A percentile compares a stretch with the other conserved stretches of the same genome.
phyloP scores from a whole-genome alignment of 2,113 vertebrate genomes.

The Thalassarche chlororhynchos region DNA sequence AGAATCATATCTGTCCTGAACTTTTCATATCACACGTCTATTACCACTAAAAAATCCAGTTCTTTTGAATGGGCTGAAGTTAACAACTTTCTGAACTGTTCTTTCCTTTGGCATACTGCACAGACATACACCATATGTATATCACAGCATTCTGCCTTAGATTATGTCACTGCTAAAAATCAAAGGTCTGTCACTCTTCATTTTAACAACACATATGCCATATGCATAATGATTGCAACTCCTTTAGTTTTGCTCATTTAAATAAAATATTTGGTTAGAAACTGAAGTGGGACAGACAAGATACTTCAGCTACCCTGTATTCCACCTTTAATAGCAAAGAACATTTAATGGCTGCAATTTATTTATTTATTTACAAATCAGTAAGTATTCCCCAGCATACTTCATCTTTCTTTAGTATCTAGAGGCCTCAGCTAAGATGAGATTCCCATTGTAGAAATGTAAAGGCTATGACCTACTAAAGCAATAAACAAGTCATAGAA shows the following conservation, averaged over 20 bases:
- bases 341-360: neutral
- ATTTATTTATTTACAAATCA: neutral
- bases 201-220: constrained; percentile 15
- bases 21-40: neutral
- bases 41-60: neutral
- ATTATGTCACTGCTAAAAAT: constrained; percentile 16
- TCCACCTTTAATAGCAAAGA: neutral
- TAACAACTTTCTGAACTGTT: constrained; percentile 39
- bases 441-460: neutral
- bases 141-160: neutral
- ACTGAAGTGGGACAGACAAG: neutral
- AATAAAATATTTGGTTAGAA: neutral
- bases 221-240: neutral
- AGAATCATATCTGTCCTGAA: neutral
- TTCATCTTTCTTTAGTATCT: neutral
- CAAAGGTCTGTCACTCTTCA: constrained; percentile 36
- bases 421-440: neutral
- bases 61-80: neutral
- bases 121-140: constrained; percentile 34
- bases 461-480: neutral
- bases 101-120: neutral
- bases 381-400: neutral
- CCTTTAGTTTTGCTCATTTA: neutral
- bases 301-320: neutral
- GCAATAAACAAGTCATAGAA: neutral